Evolutionary conservation across 2,113 vertebrate species (phyloP).

Genomic region (Thalassarche chlororhynchos): DNA sequence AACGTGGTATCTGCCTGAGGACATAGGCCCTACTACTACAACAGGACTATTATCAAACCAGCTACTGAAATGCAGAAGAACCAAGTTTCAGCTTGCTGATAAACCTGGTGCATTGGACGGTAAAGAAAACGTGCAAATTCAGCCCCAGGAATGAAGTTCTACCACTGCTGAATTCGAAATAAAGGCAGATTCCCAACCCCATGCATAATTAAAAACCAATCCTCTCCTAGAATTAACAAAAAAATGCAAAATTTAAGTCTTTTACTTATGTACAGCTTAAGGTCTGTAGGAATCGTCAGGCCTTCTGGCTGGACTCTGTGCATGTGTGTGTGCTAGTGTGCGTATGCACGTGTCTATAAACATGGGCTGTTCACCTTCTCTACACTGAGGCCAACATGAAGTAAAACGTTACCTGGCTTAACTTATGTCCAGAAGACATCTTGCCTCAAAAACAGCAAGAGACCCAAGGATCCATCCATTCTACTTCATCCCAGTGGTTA

Average conservation of each 20-base stretch:
- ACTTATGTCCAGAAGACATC: neutral
- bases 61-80: neutral
- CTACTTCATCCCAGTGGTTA: neutral
- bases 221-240: neutral
- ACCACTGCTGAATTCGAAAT: fast-evolving
- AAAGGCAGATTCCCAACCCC: neutral
- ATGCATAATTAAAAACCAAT: neutral
- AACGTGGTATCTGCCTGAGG: neutral
- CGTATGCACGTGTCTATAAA: neutral
- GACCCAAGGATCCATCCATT: neutral
- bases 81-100: neutral
- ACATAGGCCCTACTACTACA: neutral
- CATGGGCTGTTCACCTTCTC: neutral
- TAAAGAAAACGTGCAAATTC: neutral
- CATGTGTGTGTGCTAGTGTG: fast-evolving
- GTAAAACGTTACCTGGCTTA: neutral
- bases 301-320: neutral
- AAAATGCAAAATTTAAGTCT: fast-evolving
- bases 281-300: neutral
- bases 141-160: neutral
- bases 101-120: neutral
- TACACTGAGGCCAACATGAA: neutral
- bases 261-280: neutral
- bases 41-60: neutral
- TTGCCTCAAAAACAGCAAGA: neutral